phyloP scores from a whole-genome alignment of 2,888 invertebrate species.

The Hemithea aestivaria region DNA sequence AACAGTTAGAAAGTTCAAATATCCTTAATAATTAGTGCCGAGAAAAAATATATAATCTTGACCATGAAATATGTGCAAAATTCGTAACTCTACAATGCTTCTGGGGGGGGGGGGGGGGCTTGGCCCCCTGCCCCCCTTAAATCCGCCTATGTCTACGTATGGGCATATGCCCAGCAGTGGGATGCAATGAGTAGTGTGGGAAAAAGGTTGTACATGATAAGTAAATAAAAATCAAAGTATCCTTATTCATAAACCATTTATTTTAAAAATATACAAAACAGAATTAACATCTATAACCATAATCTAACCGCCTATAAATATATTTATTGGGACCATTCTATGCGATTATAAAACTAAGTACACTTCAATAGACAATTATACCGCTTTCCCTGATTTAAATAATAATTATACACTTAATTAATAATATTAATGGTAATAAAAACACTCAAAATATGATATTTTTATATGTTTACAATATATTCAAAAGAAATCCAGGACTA shows the following conservation, averaged over 20 bases:
- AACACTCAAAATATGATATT: not conserved
- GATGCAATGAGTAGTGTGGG: too few relatives aligned
- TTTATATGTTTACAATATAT: too few relatives aligned
- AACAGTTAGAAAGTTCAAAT: too few relatives aligned
- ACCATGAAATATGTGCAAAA: too few relatives aligned
- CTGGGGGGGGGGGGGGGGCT: too few relatives aligned
- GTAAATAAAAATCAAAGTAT: slow-evolving; percentile 8
- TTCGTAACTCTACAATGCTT: too few relatives aligned
- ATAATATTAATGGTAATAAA: slow-evolving; percentile 11
- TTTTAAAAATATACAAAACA: slow-evolving; percentile 50
- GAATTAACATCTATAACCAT: slow-evolving; percentile 28
- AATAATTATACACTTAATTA: slow-evolving; percentile 20
- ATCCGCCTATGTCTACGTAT: too few relatives aligned
- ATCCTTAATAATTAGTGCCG: too few relatives aligned
- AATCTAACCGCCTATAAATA: slow-evolving; percentile 18
- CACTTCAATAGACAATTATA: slow-evolving; percentile 39
- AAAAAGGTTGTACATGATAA: not conserved
- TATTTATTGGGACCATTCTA: slow-evolving; percentile 24
- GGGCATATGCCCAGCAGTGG: too few relatives aligned
- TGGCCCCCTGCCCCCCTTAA: too few relatives aligned
- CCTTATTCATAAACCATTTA: slow-evolving; percentile 42
- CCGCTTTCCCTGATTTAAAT: slow-evolving; percentile 48
- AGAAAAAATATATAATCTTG: too few relatives aligned
- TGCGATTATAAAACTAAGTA: slow-evolving; percentile 48
- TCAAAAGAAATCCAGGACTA: too few relatives aligned